These are phyloP conservation scores for Caenorhabditis drosophilae DNA, from an alignment of 2,888 invertebrate species.

Conservation along the genomic window DNA sequence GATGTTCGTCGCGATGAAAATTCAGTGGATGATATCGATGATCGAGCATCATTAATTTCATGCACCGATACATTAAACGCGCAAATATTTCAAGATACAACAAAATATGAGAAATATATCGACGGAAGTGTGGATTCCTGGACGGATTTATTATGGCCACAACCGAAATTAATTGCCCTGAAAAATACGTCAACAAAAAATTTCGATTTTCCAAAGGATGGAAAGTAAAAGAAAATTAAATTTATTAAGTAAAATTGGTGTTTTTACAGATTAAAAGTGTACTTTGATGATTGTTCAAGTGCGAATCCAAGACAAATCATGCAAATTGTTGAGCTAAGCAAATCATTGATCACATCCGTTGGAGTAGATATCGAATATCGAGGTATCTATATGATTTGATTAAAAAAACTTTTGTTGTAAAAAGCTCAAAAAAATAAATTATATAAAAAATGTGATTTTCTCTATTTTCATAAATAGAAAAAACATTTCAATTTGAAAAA, in stretches of 20 bases:
- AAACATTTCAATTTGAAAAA: too few relatives aligned
- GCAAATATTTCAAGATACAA: constrained; percentile 40
- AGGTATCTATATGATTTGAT: too few relatives aligned
- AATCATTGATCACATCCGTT: constrained; percentile 39
- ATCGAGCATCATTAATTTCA: constrained; percentile 51
- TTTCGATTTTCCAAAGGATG: constrained; percentile 48
- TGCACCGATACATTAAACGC: constrained; percentile 47
- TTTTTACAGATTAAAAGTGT: constrained; percentile 49
- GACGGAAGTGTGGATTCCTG: constrained; percentile 69
- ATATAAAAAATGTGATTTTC: too few relatives aligned
- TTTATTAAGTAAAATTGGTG: too few relatives aligned
- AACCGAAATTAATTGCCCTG: constrained; percentile 73
- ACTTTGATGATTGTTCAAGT: constrained; percentile 55
- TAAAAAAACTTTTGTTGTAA: too few relatives aligned
- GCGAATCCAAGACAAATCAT: constrained; percentile 55
- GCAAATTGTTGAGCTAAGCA: constrained; percentile 57
- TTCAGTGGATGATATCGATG: constrained; percentile 54
- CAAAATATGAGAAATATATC: constrained; percentile 35
- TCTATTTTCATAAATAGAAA: too few relatives aligned
- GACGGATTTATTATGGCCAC: constrained; percentile 75
- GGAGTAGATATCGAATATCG: constrained; percentile 60
- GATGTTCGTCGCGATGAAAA: constrained; percentile 38
- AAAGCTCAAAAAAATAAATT: too few relatives aligned
- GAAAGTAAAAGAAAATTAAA: constrained; percentile 14
- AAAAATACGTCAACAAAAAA: constrained; percentile 15